Conservation (phyloP, 2,888 invertebrate species). For the Sipha maydis region DNA sequence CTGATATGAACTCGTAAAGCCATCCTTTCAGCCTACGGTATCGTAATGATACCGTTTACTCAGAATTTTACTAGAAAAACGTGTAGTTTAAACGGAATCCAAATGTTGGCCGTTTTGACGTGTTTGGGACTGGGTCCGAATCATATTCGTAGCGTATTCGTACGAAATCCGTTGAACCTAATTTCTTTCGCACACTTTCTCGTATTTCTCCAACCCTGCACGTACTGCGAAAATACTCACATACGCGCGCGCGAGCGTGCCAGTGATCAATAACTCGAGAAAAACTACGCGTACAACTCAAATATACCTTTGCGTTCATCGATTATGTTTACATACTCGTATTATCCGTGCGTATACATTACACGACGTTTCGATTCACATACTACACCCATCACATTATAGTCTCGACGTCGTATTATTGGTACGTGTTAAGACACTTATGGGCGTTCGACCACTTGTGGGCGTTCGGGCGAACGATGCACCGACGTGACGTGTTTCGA, state of each 20-base stretch:
- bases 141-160: neutral
- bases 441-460: too few relatives aligned
- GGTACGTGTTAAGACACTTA: too few relatives aligned
- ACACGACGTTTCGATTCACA: too few relatives aligned
- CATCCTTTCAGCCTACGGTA: neutral
- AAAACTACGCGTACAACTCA: neutral
- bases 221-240: too few relatives aligned
- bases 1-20: neutral
- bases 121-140: neutral
- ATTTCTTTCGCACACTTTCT: neutral
- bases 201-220: neutral
- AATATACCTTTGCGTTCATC: neutral
- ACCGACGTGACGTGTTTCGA: too few relatives aligned
- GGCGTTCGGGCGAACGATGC: too few relatives aligned
- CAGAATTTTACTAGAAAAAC: neutral
- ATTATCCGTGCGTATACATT: neutral
- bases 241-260: too few relatives aligned
- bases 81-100: neutral
- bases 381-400: too few relatives aligned
- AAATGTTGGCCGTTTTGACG: neutral
- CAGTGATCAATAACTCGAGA: neutral
- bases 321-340: neutral
- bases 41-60: neutral
- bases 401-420: too few relatives aligned
- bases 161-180: neutral